Base-by-base conservation (phyloP, 2,888 invertebrate genomes). In the Liopterus haemorrhoidalis region DNA sequence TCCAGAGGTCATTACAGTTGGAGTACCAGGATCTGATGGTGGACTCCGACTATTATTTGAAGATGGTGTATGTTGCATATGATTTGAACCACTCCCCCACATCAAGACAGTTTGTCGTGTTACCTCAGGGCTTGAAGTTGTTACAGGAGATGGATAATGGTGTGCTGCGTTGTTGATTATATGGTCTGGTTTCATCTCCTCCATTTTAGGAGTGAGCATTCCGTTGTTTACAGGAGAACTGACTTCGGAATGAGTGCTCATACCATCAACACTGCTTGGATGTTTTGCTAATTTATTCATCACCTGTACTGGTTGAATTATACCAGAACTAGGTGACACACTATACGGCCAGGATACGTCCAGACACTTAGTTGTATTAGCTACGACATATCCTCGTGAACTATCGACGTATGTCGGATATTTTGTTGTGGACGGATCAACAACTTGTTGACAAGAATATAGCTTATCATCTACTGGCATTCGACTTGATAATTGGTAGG, bases 41-140 rank as follows among this genome's bases (percentile, higher is more conserved):
- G 62, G 59, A 2, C 63, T 58, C 27, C 49, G 36, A 12, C 46
- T 46, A 15, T 43, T 46, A 9, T 25, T 41, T 6, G 49, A 49
- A n/a, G 42, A 43, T 55, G 56, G 30, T 54, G 56, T 16, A 58
- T 30, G 19, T 12, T 40, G 40, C 8, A 36, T 14, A 32, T 47
- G 47, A 30, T 44, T 44, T 5, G 37, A 28, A 20, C 40, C 39
- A 49, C 79, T 74, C 15, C 91, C 92, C 92, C 92, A 93, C 92
- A 93, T 92, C 30, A 93, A 76, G 41, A 92, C 93, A 8, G 92
- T 93, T 68, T 93, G 92, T 31, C 93, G 73, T 1, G 85, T 82
- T 53, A 79, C 81, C 41, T 76, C 70, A 9, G 70, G 59, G 50
- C 50, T 35, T 22, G 47, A 50, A 5, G 54, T 49, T 37, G 62